Conservation (phyloP, 2,113 vertebrate species). For the Nothocercus nigrocapillus region DNA sequence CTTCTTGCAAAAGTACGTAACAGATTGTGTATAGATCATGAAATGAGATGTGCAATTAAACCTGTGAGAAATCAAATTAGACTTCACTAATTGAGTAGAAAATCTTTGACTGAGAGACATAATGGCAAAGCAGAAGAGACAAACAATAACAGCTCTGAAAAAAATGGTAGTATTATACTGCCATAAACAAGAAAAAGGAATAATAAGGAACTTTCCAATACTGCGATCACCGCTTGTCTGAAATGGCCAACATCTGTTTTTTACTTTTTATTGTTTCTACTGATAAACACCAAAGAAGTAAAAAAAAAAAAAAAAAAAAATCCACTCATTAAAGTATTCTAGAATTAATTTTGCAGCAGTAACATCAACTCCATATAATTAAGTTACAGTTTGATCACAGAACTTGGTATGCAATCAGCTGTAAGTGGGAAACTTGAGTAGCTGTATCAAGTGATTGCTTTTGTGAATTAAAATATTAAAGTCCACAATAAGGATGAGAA, state of each 20-base stretch:
- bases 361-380: constrained; percentile 27
- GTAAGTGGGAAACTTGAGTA: constrained; percentile 12
- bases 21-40: background rate
- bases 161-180: background rate
- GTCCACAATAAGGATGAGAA: background rate
- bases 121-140: background rate
- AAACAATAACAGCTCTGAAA: background rate
- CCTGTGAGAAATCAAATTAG: constrained; percentile 16
- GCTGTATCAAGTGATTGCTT: background rate
- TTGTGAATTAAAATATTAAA: constrained; percentile 16
- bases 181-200: background rate
- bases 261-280: background rate
- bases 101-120: background rate
- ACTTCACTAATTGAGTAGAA: constrained; percentile 14
- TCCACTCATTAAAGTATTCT: background rate
- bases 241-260: background rate
- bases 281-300: background rate
- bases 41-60: constrained; percentile 18
- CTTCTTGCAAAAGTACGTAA: background rate
- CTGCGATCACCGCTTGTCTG: background rate
- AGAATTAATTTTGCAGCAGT: background rate
- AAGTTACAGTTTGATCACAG: constrained; percentile 12
- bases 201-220: background rate
- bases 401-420: background rate
- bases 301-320: background rate